phyloP scores from a whole-genome alignment of 2,797 vertebrate genomes.

The Parauchenoglanis punctatus region DNA sequence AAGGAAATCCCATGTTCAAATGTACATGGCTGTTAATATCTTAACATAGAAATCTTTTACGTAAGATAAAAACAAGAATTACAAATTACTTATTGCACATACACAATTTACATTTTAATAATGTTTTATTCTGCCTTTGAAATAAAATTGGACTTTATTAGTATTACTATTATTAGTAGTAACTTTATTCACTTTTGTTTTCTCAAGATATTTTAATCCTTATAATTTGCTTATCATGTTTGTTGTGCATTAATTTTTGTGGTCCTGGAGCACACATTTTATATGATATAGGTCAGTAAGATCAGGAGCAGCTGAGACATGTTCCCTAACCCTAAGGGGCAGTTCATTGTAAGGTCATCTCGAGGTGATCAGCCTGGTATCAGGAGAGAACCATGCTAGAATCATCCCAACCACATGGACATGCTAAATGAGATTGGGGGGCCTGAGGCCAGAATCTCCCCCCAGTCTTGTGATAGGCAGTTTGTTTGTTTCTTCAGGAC shows the following conservation, averaged over 20 bases:
- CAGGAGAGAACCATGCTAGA: constrained; percentile 43
- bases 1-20: neutral
- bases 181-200: neutral
- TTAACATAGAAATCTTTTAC: neutral
- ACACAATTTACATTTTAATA: neutral
- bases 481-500: constrained; percentile 47
- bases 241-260: constrained; percentile 9
- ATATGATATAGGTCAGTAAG: constrained; percentile 27
- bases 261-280: constrained; percentile 14
- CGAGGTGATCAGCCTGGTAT: constrained; percentile 43
- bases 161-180: no score
- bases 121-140: neutral
- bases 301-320: constrained; percentile 38
- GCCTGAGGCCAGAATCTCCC: constrained; percentile 47
- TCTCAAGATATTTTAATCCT: neutral
- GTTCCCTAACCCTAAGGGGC: constrained; percentile 40
- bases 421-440: constrained; percentile 46
- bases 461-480: constrained; percentile 51
- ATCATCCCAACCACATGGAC: constrained; percentile 15
- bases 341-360: constrained; percentile 52
- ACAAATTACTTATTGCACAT: neutral
- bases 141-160: neutral
- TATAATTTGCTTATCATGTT: neutral
- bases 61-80: neutral
- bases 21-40: neutral